A percentile compares a stretch with the other conserved stretches of the same genome.
Evolutionary conservation across 2,797 vertebrate genomes (phyloP).

Genomic region (Sebastes itinus): DNA sequence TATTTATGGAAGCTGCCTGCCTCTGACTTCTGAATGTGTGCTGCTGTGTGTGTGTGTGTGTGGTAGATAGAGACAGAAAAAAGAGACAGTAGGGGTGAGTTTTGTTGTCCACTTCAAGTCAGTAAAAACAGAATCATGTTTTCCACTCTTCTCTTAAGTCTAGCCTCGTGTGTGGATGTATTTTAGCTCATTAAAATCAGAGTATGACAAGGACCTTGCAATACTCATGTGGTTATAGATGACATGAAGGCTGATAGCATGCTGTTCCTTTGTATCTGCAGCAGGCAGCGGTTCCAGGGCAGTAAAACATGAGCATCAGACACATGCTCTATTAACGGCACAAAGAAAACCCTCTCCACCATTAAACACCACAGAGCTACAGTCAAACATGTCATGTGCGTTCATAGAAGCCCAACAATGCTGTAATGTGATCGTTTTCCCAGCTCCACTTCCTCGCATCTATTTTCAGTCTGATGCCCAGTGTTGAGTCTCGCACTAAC

Average conservation of each 20-base stretch:
- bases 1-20: constrained; percentile 53
- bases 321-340: constrained; percentile 1
- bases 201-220: constrained; percentile 19
- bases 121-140: constrained; percentile 20
- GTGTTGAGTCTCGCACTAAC: constrained; percentile 40
- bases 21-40: background rate
- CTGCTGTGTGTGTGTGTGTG: background rate
- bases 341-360: constrained; percentile 12
- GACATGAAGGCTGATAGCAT: constrained; percentile 21
- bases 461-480: constrained; percentile 35
- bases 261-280: constrained; percentile 29
- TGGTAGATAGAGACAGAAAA: background rate
- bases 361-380: constrained; percentile 32
- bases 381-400: constrained; percentile 39
- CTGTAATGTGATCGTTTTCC: constrained; percentile 41
- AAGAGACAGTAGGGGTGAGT: background rate
- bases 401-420: constrained; percentile 29
- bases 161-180: background rate
- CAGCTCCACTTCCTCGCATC: constrained; percentile 26
- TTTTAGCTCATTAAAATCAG: constrained; percentile 46
- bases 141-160: background rate
- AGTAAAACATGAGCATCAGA: constrained; percentile 31
- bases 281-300: constrained; percentile 12
- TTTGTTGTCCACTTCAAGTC: constrained; percentile 32
- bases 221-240: constrained; percentile 17